Evolutionary conservation across 92 coral and sea anemone species (phyloP), one percentile per base, ranked within the genome.

Genomic region (Virgularia gustaviana): DNA sequence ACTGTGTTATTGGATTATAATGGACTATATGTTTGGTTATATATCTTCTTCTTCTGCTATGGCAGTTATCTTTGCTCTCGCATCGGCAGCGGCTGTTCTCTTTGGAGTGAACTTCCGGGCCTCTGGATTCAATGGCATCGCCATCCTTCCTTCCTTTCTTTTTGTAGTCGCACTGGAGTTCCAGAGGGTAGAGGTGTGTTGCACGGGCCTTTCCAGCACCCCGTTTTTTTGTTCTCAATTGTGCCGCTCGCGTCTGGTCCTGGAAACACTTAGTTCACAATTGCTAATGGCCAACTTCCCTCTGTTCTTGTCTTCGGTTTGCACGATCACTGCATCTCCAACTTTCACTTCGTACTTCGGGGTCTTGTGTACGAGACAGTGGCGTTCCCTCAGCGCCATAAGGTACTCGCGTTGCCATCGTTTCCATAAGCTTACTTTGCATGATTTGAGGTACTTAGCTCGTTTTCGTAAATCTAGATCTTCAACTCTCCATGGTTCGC

Each of bases 371-470:
- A 59, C 65, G 27, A 73, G 75, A 70, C 57, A 64, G 49, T 81
- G 80, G 6, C 80, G 75, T 67, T 73, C 85, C 52, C 78, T 32
- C 53, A 75, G 59, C 49, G 86, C 81, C 0, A 72, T 75, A 1
- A 81, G 72, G 64, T 81, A 81, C 37, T 81, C 81, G 9, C 71
- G 63, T 43, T 56, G 73, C 85, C 85, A 73, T 30, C 70, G 24
- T 19, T 4, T 62, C 74, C 80, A 80, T 41, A 73, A 27, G 36
- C 49, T 72, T 1, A 56, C 34, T 38, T 79, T 79, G 83, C 83
- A 79, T 18, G 78, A 18, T 30, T 44, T 28, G 37, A 79, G 42
- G 28, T 29, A 79, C 65, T 22, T 30, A 1, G 58, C 71, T 27
- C 78, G 42, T 34, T 22, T 78, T 0, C 63, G 44, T 38, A 81